A percentile compares a stretch with the other conserved stretches of the same genome.
These are phyloP conservation scores for Amphilophus citrinellus DNA, from an alignment of 2,113 vertebrate species.

Conservation along the genomic window DNA sequence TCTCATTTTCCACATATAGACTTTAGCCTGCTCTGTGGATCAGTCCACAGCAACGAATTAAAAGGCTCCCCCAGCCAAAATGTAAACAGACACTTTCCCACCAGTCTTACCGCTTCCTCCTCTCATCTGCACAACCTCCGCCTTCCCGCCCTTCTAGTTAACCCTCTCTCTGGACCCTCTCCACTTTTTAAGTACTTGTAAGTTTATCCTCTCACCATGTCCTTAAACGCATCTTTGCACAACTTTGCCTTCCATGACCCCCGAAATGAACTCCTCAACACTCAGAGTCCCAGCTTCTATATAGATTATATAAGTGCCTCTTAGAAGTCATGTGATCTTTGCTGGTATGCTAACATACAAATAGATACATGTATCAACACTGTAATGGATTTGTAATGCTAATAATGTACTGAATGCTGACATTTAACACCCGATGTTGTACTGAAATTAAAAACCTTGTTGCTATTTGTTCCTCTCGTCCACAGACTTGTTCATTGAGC, in stretches of 20 bases:
- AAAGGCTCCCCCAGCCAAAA: slow-evolving; percentile 37
- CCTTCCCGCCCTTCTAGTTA: background rate
- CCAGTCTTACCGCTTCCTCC: slow-evolving; percentile 5
- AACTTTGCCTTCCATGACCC: background rate
- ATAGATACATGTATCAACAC: background rate
- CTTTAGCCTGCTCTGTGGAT: slow-evolving; percentile 23
- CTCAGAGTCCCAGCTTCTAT: background rate
- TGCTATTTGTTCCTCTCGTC: slow-evolving; percentile 5
- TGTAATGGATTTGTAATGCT: background rate
- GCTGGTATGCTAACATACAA: background rate
- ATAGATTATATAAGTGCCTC: background rate
- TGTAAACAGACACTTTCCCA: slow-evolving; percentile 59
- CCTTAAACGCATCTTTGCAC: background rate
- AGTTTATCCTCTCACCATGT: slow-evolving; percentile 26
- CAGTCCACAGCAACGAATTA: background rate
- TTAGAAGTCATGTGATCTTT: background rate
- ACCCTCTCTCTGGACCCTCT: slow-evolving; percentile 3
- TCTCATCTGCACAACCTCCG: background rate
- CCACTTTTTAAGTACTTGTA: slow-evolving; percentile 15
- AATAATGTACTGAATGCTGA: background rate
- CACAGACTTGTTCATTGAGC: slow-evolving; percentile 94
- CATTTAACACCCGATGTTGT: background rate
- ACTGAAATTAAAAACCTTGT: slow-evolving; percentile 4
- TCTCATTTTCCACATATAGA: background rate
- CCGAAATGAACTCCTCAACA: background rate